Conservation (phyloP, 2,113 vertebrate species). For the Stigmatopora nigra region DNA sequence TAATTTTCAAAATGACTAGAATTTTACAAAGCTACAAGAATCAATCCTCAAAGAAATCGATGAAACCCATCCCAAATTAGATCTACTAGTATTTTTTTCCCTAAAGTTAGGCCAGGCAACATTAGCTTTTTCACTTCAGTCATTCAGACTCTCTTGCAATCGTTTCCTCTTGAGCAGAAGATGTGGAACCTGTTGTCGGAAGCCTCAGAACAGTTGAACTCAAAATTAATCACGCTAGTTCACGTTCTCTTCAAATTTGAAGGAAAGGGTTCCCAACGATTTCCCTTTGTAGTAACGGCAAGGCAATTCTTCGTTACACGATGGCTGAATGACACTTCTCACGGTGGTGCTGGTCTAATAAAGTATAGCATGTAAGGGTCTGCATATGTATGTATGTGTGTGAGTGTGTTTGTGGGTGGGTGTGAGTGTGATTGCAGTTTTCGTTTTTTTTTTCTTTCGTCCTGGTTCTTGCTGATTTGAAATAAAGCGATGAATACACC, state of each 20-base stretch:
- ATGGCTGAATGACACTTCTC: slow-evolving; percentile 8
- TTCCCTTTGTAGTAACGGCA: background rate
- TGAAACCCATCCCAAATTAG: background rate
- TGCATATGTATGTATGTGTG: slow-evolving; percentile 27
- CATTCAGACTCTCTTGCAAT: slow-evolving; percentile 22
- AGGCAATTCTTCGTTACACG: background rate
- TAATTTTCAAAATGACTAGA: background rate
- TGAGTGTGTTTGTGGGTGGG: slow-evolving; percentile 45
- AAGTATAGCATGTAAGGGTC: slow-evolving; percentile 24
- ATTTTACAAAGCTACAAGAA: background rate
- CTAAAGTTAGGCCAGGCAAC: slow-evolving; percentile 55
- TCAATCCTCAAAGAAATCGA: background rate
- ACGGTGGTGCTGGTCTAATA: slow-evolving; percentile 43
- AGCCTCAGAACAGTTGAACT: background rate
- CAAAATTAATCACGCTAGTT: background rate
- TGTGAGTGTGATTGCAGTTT: slow-evolving; percentile 57
- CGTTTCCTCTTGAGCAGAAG: background rate
- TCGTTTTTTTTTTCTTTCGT: slow-evolving; percentile 65
- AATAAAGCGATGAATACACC: slow-evolving; percentile 63
- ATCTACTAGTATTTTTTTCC: slow-evolving; percentile 4
- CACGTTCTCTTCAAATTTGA: too few relatives aligned
- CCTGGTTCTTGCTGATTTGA: slow-evolving; percentile 62
- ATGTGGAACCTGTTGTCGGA: background rate
- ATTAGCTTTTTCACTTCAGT: slow-evolving; percentile 34
- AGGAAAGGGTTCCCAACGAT: too few relatives aligned